A percentile compares a stretch with the other conserved stretches of the same genome.
Evolutionary conservation across 2,797 vertebrate genomes (phyloP).

Genomic region (Scolopax rusticola): DNA sequence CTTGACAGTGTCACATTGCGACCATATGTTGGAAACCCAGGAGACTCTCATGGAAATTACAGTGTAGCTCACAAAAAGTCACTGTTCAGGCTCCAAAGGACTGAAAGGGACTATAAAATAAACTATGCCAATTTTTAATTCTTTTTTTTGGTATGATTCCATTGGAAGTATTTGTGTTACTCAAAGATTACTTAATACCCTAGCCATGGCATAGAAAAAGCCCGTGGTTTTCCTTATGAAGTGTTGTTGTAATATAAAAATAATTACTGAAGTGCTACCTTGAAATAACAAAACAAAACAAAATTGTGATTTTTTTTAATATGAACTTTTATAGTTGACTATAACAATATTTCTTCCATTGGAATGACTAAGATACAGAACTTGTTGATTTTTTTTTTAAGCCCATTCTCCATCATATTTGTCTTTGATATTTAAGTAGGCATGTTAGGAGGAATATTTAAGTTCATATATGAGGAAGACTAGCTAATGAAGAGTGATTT

Average conservation of each 20-base stretch:
- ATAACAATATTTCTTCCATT: neutral
- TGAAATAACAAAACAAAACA: neutral
- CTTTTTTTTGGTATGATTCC: neutral
- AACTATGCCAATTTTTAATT: neutral
- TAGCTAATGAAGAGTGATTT: neutral
- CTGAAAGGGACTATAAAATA: neutral
- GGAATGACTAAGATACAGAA: neutral
- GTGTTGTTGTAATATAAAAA: neutral
- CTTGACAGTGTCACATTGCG: slow-evolving; percentile 13
- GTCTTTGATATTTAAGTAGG: neutral
- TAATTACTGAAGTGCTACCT: neutral
- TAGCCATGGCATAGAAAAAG: neutral
- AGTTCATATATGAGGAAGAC: neutral
- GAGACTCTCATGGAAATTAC: neutral
- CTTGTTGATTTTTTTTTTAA: neutral
- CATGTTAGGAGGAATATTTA: neutral
- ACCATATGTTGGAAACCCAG: neutral
- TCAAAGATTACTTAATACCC: neutral
- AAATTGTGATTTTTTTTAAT: neutral
- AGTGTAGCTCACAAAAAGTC: neutral
- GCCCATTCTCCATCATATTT: neutral
- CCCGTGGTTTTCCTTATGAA: neutral
- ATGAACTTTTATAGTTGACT: neutral
- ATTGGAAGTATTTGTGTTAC: neutral
- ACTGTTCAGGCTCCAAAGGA: neutral